Conservation (phyloP, 2,797 vertebrate genomes). For the Helicolenus hilgendorfi region DNA sequence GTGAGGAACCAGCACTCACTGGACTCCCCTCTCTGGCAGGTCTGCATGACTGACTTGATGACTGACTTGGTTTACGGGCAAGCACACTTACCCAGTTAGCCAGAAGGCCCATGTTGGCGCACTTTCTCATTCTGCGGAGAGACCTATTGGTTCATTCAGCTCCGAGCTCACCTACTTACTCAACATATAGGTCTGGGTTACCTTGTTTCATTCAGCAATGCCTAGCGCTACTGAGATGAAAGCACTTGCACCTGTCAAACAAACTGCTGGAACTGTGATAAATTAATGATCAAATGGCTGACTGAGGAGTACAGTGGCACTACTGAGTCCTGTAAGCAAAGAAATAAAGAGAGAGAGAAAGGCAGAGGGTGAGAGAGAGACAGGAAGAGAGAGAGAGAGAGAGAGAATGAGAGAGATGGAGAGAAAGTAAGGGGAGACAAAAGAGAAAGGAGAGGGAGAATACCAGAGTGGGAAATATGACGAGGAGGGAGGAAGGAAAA, state of each 20-base stretch:
- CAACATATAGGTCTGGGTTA: slow-evolving; percentile 20
- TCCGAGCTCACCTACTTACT: slow-evolving; percentile 32
- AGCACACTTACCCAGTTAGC: neutral
- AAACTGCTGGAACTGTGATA: slow-evolving; percentile 97
- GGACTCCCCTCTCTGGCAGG: neutral
- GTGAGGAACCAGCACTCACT: neutral
- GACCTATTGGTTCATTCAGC: slow-evolving; percentile 41
- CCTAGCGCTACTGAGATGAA: slow-evolving; percentile 94
- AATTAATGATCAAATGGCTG: slow-evolving; percentile 98
- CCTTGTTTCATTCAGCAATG: slow-evolving; percentile 81
- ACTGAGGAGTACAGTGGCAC: slow-evolving; percentile 92
- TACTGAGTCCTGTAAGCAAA: slow-evolving; percentile 90
- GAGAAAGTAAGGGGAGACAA: neutral
- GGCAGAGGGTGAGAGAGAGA: neutral
- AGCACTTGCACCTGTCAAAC: slow-evolving; percentile 96
- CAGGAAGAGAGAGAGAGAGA: neutral
- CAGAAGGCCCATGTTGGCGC: neutral
- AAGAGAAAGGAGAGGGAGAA: slow-evolving; percentile 20
- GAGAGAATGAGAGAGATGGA: neutral
- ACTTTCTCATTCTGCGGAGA: neutral
- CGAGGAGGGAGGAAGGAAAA: slow-evolving; percentile 57
- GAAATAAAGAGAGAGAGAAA: slow-evolving; percentile 64
- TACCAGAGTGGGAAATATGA: slow-evolving; percentile 90
- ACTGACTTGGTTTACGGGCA: neutral
- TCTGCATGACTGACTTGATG: neutral